Conservation (phyloP, 2,888 invertebrate species). For the Coleophora flavipennella region DNA sequence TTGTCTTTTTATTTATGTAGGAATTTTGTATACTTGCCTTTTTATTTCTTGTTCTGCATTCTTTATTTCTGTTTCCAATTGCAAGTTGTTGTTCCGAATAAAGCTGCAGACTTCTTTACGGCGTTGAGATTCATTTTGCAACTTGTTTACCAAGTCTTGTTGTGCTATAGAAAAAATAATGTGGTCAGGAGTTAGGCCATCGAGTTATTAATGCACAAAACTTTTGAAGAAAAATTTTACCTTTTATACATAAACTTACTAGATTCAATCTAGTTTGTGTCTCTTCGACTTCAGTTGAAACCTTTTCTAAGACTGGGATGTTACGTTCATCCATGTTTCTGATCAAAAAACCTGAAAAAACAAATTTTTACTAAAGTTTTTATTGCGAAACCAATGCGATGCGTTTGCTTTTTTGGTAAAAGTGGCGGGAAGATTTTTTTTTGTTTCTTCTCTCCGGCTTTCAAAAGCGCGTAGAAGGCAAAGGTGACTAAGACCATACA, state of each 20-base stretch:
- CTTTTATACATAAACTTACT: conserved; percentile 48
- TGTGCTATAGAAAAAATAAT: conserved; percentile 31
- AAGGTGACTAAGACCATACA: too few species aligned
- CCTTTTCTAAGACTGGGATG: conserved; percentile 38
- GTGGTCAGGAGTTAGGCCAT: too few species aligned
- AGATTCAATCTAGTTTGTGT: conserved; percentile 41
- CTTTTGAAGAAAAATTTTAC: conserved; percentile 21
- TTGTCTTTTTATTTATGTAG: too few species aligned
- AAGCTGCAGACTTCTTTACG: conserved; percentile 35
- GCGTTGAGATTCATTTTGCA: conserved; percentile 37
- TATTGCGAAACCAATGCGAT: too few species aligned
- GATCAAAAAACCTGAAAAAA: too few species aligned
- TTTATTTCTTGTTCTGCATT: conserved; percentile 41
- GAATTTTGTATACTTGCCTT: conserved; percentile 31
- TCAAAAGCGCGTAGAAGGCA: too few species aligned
- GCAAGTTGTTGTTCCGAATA: conserved; percentile 38
- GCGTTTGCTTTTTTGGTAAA: too few species aligned
- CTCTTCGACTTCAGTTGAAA: conserved; percentile 42
- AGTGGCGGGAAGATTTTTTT: too few species aligned
- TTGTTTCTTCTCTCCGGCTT: too few species aligned
- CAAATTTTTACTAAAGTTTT: too few species aligned
- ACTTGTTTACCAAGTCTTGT: conserved; percentile 35
- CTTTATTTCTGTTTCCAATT: conserved; percentile 45
- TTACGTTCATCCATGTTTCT: conserved; percentile 36
- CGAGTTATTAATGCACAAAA: background rate